phyloP scores from a whole-genome alignment of 2,113 vertebrate species.

The Petaurus breviceps region DNA sequence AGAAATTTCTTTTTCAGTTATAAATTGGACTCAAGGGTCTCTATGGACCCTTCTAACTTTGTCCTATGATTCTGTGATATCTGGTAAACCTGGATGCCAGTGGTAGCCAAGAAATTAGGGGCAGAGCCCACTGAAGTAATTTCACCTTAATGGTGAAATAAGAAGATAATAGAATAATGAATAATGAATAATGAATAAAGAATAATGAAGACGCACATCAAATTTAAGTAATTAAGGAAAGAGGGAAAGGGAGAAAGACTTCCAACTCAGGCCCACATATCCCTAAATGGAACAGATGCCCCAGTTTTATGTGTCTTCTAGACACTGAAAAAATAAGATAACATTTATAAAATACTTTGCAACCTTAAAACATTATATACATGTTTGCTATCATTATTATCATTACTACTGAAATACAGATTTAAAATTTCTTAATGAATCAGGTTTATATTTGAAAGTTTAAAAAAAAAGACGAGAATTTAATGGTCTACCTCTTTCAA shows the following conservation, averaged over 20 bases:
- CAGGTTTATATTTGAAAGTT: not conserved
- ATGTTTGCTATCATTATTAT: not conserved
- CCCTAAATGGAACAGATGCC: not conserved
- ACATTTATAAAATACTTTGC: not conserved
- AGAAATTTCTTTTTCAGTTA: not conserved
- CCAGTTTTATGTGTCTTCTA: not conserved
- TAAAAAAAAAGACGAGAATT: conserved; percentile 25
- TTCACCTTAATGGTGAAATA: not conserved
- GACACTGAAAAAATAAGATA: not conserved
- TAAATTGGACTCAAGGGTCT: not conserved
- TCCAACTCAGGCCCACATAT: not conserved
- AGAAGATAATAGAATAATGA: too few species aligned
- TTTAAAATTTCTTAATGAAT: not conserved
- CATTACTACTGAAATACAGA: not conserved
- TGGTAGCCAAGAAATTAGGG: not conserved
- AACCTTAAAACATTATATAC: not conserved
- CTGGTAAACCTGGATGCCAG: not conserved
- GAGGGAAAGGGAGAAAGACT: not conserved
- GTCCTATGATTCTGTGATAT: not conserved
- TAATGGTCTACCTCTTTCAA: not conserved
- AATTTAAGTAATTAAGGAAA: not conserved
- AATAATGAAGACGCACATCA: not conserved
- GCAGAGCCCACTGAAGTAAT: not conserved
- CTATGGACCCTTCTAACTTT: not conserved
- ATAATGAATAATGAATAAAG: too few species aligned